Percentiles rank a stretch among this genome's conserved stretches.
These are phyloP conservation scores for Amiota minor DNA, from an alignment of 2,888 invertebrate genomes.

Conservation along the genomic window DNA sequence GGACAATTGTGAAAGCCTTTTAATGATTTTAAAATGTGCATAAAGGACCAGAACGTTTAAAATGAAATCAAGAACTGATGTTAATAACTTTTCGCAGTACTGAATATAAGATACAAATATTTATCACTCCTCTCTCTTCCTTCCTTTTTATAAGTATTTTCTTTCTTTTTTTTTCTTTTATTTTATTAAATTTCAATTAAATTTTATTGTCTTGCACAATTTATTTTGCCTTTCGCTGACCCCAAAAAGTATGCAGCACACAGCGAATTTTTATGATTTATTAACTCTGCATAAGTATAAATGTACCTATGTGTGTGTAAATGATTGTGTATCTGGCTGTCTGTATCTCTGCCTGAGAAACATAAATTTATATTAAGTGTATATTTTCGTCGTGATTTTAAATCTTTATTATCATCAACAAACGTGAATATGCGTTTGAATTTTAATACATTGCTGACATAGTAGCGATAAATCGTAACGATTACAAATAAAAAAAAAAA, in stretches of 20 bases:
- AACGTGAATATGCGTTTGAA: neutral
- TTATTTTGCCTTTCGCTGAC: constrained; percentile 25
- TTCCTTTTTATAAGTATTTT: constrained; percentile 57
- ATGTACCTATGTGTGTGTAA: constrained; percentile 24
- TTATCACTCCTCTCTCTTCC: neutral
- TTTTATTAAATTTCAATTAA: constrained; percentile 20
- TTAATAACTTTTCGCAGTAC: neutral
- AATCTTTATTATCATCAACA: neutral
- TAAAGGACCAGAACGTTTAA: constrained; percentile 12
- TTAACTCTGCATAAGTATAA: constrained; percentile 3
- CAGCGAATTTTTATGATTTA: neutral
- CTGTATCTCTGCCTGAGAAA: constrained; percentile 28
- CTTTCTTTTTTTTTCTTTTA: constrained; percentile 33
- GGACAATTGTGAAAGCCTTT: neutral
- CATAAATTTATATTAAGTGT: constrained; percentile 64
- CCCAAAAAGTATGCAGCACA: constrained; percentile 58
- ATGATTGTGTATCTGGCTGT: constrained; percentile 4
- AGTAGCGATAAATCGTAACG: no score
- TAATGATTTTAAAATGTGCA: constrained; percentile 12
- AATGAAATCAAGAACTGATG: constrained; percentile 5
- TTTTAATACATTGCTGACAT: no score
- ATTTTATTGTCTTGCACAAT: neutral
- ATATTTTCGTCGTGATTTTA: constrained; percentile 49
- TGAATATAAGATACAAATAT: neutral
- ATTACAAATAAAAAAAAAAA: no score